Evolutionary conservation across 64 coral and sea anemone species (phyloP), one percentile per base, ranked within the genome.

Genomic region (Montipora sp.): DNA sequence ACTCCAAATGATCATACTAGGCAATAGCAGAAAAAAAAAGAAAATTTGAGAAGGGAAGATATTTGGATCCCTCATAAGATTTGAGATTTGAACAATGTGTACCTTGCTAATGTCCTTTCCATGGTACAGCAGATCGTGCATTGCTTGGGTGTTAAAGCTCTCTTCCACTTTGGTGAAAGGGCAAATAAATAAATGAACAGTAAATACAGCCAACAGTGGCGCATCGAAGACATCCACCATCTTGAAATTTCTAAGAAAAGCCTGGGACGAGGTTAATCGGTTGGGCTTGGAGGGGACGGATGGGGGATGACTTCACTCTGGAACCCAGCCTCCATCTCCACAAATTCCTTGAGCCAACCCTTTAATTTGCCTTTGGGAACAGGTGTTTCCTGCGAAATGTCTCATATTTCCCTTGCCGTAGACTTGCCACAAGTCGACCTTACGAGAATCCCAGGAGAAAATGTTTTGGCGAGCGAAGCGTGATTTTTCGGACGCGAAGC

Each of bases 81-180:
- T 57, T 57, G 53, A 36, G 36, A 11, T 11, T 11, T 7, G 53
- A 57, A 57, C 1, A 0, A 11, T 11, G 12, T 50, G 77, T 92
- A 98, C 96, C 96, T 95, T 85, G 24, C 74, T n/a, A 77, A 98
- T 78, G 87, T 95, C 23, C 3, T 59, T 14, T 84, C 90, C 80
- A 84, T 98, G 96, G 77, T 98, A 98, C 50, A 98, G 59, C 9
- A 98, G 48, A 60, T 99, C 98, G 55, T 99, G 98, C 13, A 89
- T 94, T 1, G 98, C 98, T 87, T 99, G 98, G 7, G 96, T 59
- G 53, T 96, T 99, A 67, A 99, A 99, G 78, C 98, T 99, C 72
- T 99, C 98, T 68, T 99, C 98, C 18, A 99, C 98, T 92, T 99
- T 99, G 47, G 98, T 99, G 83, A 89, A 99, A 45, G 98, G 98